These are phyloP conservation scores for Chaitophorus viminalis DNA, from an alignment of 2,888 invertebrate genomes.

Conservation along the genomic window DNA sequence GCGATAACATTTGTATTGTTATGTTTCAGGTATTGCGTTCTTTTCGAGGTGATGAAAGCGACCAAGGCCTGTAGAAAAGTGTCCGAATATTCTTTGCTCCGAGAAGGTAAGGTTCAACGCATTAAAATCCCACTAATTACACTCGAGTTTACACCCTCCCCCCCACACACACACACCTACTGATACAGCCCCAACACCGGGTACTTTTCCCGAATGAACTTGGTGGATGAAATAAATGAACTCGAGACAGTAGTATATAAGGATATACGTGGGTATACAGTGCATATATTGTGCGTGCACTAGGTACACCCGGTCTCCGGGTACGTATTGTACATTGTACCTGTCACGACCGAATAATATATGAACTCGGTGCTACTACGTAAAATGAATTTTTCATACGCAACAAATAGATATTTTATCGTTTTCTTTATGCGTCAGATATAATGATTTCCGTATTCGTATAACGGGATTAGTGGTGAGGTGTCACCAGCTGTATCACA, in stretches of 20 bases:
- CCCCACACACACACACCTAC: background rate
- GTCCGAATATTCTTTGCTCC: conserved; percentile 76
- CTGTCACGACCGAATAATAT: conserved; percentile 22
- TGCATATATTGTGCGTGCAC: background rate
- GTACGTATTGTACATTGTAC: background rate
- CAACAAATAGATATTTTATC: conserved; percentile 17
- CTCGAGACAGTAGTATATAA: conserved; percentile 19
- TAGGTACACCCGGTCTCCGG: background rate
- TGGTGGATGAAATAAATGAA: conserved; percentile 38
- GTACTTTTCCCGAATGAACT: conserved; percentile 66
- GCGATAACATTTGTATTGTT: background rate
- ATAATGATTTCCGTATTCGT: background rate
- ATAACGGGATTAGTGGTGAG: background rate
- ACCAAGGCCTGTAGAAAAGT: conserved; percentile 84
- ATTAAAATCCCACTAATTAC: conserved; percentile 39
- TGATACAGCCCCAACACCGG: background rate
- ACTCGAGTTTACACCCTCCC: background rate
- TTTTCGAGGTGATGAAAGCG: conserved; percentile 84
- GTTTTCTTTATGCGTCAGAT: background rate
- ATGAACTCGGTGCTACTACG: conserved; percentile 23
- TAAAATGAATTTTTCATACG: conserved; percentile 43
- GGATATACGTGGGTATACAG: background rate
- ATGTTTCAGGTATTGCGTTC: conserved; percentile 82
- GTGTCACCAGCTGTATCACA: background rate
- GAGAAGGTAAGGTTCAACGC: conserved; percentile 75